Percentiles rank a stretch among this genome's conserved stretches.
Evolutionary conservation across 2,797 vertebrate genomes (phyloP).

Genomic region (Distichodus sexfasciatus): DNA sequence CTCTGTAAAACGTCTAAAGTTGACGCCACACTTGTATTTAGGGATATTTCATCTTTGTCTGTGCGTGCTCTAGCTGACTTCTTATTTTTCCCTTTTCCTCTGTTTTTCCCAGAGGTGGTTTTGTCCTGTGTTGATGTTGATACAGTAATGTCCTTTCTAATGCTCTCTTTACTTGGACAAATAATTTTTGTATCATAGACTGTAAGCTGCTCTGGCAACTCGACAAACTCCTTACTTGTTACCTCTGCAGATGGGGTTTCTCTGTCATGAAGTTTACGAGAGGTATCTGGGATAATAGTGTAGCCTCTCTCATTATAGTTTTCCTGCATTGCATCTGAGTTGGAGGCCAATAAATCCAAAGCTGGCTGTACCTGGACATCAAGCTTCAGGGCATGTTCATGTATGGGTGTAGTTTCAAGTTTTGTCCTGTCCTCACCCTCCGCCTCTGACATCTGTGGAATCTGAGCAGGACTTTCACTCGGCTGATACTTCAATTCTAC

Average conservation of each 20-base stretch:
- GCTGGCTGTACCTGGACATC: conserved; percentile 4
- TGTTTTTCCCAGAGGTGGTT: conserved; percentile 28
- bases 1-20: conserved; percentile 52
- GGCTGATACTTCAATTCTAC: conserved; percentile 6
- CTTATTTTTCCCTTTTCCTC: conserved; percentile 27
- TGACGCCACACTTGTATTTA: conserved; percentile 22
- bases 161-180: conserved; percentile 1
- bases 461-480: conserved; percentile 27
- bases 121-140: background rate
- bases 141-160: background rate
- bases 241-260: background rate
- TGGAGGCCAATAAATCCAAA: conserved; percentile 3
- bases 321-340: background rate
- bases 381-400: background rate
- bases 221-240: background rate
- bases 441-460: conserved; percentile 4
- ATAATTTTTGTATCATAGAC: background rate
- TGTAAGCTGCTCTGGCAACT: background rate
- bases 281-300: background rate
- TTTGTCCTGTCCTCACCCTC: conserved; percentile 24
- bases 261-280: background rate
- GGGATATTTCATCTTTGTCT: conserved; percentile 34
- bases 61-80: conserved; percentile 23
- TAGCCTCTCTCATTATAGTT: background rate
- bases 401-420: background rate